These are phyloP conservation scores for Molossus molossus DNA, from an alignment of 2,797 vertebrate genomes.

Conservation along the genomic window DNA sequence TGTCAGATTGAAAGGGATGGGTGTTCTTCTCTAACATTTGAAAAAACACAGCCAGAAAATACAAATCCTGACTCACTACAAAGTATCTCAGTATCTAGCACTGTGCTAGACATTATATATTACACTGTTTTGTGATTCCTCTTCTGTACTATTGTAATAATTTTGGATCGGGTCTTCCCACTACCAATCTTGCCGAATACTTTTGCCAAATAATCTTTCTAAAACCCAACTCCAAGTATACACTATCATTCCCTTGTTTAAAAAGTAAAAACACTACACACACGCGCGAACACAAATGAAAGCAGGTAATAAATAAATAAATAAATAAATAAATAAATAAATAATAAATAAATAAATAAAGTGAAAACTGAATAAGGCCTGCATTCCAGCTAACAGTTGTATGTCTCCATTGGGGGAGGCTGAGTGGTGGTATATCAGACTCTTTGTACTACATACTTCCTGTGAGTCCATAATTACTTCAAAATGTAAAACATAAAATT, in stretches of 20 bases:
- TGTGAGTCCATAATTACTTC: not conserved
- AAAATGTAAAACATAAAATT: not conserved
- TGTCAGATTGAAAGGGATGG: not conserved
- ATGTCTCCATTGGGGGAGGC: not conserved
- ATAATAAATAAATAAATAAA: too few relatives aligned
- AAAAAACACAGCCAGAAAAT: not conserved
- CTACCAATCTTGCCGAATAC: not conserved
- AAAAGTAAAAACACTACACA: not conserved
- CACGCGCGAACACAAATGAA: not conserved
- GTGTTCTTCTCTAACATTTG: not conserved
- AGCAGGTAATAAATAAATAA: not conserved
- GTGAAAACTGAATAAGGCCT: not conserved
- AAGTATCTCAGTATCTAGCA: not conserved
- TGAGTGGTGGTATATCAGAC: rapidly evolving
- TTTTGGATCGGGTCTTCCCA: not conserved
- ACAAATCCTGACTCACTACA: not conserved
- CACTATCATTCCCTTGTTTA: not conserved
- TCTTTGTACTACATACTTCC: not conserved
- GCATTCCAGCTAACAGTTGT: not conserved
- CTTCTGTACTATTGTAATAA: not conserved
- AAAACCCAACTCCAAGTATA: not conserved
- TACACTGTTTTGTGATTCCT: not conserved
- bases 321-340: not conserved
- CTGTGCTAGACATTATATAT: not conserved
- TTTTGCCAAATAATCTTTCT: not conserved